phyloP scores from a whole-genome alignment of 2,113 vertebrate species.

The Eubucco bourcierii region DNA sequence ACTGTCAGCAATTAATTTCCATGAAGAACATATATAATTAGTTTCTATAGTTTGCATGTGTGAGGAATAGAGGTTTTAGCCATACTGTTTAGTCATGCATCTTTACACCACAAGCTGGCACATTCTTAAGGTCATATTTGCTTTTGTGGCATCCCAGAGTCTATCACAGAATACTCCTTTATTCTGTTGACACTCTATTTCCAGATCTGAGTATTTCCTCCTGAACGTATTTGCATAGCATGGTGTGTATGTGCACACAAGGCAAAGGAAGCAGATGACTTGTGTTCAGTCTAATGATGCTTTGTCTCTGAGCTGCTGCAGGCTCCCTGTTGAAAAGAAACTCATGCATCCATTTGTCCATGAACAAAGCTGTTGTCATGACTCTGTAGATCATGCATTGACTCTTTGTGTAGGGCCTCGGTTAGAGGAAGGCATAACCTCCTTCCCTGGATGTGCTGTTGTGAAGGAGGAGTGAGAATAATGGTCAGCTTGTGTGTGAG shows the following conservation, averaged over 20 bases:
- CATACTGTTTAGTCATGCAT: neutral
- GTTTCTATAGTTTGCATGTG: neutral
- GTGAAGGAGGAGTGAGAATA: neutral
- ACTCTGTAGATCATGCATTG: neutral
- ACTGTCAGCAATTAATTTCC: neutral
- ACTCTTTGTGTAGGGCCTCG: neutral
- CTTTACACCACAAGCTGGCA: neutral
- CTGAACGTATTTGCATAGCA: neutral
- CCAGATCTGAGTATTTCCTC: neutral
- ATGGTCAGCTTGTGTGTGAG: neutral
- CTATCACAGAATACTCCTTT: neutral
- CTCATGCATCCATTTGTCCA: neutral
- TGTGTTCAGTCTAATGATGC: neutral
- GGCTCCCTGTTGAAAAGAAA: neutral
- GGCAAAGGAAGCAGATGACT: conserved; percentile 30
- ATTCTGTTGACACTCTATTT: neutral
- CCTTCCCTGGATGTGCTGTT: neutral
- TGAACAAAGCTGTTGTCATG: neutral
- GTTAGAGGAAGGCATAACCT: neutral
- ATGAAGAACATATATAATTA: neutral
- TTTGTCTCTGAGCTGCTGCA: conserved; percentile 16
- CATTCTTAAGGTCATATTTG: neutral
- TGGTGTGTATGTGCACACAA: neutral
- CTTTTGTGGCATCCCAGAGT: neutral
- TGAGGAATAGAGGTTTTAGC: neutral